A percentile compares a stretch with the other conserved stretches of the same genome.
Evolutionary conservation across 1,140 invertebrate genomes (phyloP).

Genomic region (Danaus plexippus): DNA sequence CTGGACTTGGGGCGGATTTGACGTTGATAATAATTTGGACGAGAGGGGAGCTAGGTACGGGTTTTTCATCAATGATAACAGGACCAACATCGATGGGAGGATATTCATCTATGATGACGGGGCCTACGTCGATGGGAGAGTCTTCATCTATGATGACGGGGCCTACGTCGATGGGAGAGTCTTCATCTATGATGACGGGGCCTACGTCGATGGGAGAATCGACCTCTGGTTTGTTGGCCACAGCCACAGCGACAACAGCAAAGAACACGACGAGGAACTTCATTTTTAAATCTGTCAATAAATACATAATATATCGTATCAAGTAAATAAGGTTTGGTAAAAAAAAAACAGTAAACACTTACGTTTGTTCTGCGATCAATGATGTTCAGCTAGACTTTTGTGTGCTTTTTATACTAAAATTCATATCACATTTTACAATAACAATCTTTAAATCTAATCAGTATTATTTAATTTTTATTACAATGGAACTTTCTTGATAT

Average conservation of each 20-base stretch:
- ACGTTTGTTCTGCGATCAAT: slow-evolving; percentile 3
- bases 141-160: slow-evolving; percentile 22
- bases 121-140: slow-evolving; percentile 15
- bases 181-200: slow-evolving; percentile 8
- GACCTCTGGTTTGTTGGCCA: slow-evolving; percentile 24
- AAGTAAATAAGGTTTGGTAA: background rate
- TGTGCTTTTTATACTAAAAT: no score
- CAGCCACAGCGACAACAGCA: slow-evolving; percentile 37
- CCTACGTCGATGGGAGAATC: slow-evolving; percentile 17
- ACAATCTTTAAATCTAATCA: no score
- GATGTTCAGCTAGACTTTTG: no score
- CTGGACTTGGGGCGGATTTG: slow-evolving; percentile 2
- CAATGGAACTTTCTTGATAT: no score
- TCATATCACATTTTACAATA: no score
- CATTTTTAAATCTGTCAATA: slow-evolving; percentile 28
- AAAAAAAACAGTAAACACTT: background rate
- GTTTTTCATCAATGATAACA: slow-evolving; percentile 15
- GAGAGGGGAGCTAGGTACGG: slow-evolving; percentile 23
- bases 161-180: slow-evolving; percentile 14
- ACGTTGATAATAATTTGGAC: slow-evolving; percentile 37
- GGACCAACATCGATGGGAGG: slow-evolving; percentile 18
- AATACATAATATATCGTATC: background rate
- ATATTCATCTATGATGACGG: slow-evolving; percentile 16
- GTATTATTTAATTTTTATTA: no score
- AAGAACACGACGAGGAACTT: slow-evolving; percentile 45